Conservation (phyloP, 2,888 invertebrate genomes). For the Polylopha cassiicola region DNA sequence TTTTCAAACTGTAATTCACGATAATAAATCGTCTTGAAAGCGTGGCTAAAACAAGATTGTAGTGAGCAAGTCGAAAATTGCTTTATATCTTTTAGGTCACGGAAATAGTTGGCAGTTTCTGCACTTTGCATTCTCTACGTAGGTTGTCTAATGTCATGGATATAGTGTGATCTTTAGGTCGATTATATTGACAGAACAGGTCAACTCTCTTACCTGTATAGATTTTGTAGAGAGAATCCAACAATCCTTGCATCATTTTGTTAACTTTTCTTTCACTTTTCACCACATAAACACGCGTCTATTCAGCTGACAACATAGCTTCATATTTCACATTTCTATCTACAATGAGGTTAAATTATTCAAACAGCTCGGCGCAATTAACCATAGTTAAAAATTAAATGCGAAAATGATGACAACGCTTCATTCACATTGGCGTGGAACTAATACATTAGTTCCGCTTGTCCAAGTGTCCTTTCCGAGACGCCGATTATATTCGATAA, state of each 20-base stretch:
- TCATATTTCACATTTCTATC: conserved; percentile 12
- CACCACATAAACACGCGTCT: conserved; percentile 31
- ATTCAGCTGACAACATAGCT: conserved; percentile 13
- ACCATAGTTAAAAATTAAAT: conserved; percentile 17
- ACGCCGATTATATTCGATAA: conserved; percentile 16
- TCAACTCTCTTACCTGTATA: conserved; percentile 69
- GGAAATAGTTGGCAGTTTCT: not conserved
- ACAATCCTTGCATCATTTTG: conserved; percentile 73
- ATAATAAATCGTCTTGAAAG: conserved; percentile 14
- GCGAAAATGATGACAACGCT: conserved; percentile 17
- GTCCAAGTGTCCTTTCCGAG: conserved; percentile 13
- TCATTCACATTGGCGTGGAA: conserved; percentile 17
- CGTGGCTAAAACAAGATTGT: conserved; percentile 1
- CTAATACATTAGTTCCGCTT: conserved; percentile 20
- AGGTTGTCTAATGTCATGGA: not conserved
- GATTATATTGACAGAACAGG: too few relatives aligned
- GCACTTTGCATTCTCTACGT: not conserved
- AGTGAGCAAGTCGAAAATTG: not conserved
- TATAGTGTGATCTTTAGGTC: not conserved
- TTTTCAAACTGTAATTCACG: conserved; percentile 10
- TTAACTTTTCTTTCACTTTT: conserved; percentile 39
- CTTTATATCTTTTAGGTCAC: not conserved
- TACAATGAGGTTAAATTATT: conserved; percentile 20
- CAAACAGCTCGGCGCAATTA: conserved; percentile 16
- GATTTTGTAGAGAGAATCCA: conserved; percentile 69